phyloP scores from a whole-genome alignment of 2,113 vertebrate genomes.

The Lophotis ruficrista region DNA sequence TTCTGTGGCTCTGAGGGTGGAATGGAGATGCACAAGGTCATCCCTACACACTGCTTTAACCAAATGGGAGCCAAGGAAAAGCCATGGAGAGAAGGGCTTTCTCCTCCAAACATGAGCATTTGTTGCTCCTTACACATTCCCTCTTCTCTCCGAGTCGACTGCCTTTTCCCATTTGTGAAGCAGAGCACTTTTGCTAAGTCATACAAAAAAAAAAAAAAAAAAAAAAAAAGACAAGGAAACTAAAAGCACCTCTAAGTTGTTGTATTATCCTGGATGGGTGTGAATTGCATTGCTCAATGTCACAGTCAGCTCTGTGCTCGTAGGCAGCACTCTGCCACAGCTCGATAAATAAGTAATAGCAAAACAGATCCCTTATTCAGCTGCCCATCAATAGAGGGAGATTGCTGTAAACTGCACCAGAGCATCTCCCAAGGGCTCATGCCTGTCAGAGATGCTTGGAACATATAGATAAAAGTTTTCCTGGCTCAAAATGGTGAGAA shows the following conservation, averaged over 20 bases:
- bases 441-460: neutral
- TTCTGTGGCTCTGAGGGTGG: neutral
- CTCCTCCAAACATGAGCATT: neutral
- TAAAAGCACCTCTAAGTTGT: neutral
- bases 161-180: neutral
- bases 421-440: neutral
- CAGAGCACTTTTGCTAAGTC: neutral
- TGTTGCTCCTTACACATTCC: fast-evolving
- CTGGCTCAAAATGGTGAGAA: neutral
- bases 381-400: neutral
- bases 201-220: too few species aligned
- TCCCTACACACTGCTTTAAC: neutral
- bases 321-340: neutral
- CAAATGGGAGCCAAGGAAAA: neutral
- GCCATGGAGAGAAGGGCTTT: neutral
- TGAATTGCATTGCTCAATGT: neutral
- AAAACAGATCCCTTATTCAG: neutral
- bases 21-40: neutral
- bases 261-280: neutral
- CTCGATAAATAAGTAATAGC: neutral
- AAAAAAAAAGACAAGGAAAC: neutral
- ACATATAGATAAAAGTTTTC: neutral
- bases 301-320: fast-evolving
- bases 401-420: neutral
- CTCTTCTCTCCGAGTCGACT: neutral